Base-by-base conservation (phyloP, 2,888 invertebrate genomes). In the Ernsta delagoae region DNA sequence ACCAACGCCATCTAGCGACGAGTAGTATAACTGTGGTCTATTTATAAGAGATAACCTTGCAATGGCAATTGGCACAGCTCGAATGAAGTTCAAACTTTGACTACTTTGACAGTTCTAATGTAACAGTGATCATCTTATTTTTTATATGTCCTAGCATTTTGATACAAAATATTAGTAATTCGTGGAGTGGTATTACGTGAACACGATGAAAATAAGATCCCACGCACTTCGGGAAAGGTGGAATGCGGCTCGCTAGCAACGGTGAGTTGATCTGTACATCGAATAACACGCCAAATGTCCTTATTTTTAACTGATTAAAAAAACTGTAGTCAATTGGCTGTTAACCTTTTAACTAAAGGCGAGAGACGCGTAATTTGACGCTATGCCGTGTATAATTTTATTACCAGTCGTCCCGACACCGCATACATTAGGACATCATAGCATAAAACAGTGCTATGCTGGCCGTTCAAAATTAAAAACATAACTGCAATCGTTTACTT, bases 291-390 rank as follows among this genome's bases (percentile, higher is more conserved):
- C 81, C 76, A 77, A 83, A 83, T 85, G 86, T 87, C 83, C 89
- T 87, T 92, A 92, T 92, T 91, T 92, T 92, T 92, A 93, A 93
- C 92, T 92, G 92, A 92, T 93, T 92, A 90, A 89, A 91, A 91
- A 91, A 90, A 89, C 90, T 85, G 88, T 92, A 90, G 92, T 93
- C 93, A 93, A 93, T 93, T 93, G 93, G 81, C 86, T 93, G 92
- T 93, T 93, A 93, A 93, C 93, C 93, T 93, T 93, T 93, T 93
- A 93, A 93, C 93, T 93, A 90, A 91, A 91, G 91, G 90, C 92
- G 89, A 88, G 89, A 92, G 87, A 86, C 86, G 89, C 90, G 93
- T 93, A 93, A 93, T 93, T 91, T 90, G 92, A 93, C 92, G 91
- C 92, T 92, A 82, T 85, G 86, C 85, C 85, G 87, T 89, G 88